Evolutionary conservation across 2,113 vertebrate genomes (phyloP), one percentile per base, ranked within the genome.

Genomic region (Trogon melanurus): DNA sequence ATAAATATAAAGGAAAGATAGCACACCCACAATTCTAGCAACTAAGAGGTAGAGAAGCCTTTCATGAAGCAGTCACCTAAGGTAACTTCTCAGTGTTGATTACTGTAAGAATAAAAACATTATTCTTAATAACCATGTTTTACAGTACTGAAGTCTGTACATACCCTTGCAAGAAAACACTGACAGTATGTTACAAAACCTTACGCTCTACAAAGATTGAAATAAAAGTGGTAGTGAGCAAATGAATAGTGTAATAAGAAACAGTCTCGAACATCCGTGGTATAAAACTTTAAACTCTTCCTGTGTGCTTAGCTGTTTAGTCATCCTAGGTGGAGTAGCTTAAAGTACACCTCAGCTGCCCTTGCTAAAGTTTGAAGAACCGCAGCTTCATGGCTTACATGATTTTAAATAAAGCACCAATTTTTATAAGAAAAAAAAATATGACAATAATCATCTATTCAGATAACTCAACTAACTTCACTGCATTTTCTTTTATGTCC

Each of bases 401-500:
- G 3, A 57, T 61, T 90, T 65, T 61, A 41, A 85, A 70, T n/a
- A 76, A 61, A 85, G 11, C 54, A 70, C 0, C 7, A 8, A 8
- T 25, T 72, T 88, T 71, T 53, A 5, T 16, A 73, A 54, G 34
- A 67, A 76, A 41, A 41, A 41, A 36, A 78, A 41, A 50, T 5
- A 4, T 29, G 23, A 38, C 5, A 50, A 20, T 36, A 61, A 44
- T 56, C 8, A 60, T 0, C 0, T 44, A 66, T 71, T 84, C 32
- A 32, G 8, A 57, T 38, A 57, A 29, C 21, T 20, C 5, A 54
- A 11, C 38, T 51, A 70, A 26, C 5, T 22, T 29, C 2, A 66
- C n/a, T 26, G 22, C 9, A 38, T 69, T 79, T 79, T 73, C 32
- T 81, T 78, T 20, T 53, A 11, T 23, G 18, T 48, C 6, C 27